A percentile compares a stretch with the other conserved stretches of the same genome.
Conservation (phyloP, 53 echinoderm and acorn worm species). For the Paracentrotus lividus region DNA sequence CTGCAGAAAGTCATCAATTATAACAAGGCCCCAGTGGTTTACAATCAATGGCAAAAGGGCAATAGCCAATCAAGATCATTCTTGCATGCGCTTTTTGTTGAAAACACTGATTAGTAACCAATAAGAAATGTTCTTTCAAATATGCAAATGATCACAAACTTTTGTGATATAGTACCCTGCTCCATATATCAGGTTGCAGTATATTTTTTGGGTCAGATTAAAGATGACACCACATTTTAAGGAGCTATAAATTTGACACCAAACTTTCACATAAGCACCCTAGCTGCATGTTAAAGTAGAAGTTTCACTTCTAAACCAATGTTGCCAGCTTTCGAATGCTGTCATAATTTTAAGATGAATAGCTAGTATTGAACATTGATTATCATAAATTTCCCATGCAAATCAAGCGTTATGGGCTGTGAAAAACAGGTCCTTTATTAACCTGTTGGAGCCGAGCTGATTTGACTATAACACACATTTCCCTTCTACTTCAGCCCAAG, state of each 20-base stretch:
- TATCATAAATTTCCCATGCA: not conserved
- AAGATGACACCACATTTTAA: not conserved
- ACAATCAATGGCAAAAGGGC: no score
- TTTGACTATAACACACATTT: no score
- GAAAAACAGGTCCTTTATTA: not conserved
- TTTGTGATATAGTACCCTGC: no score
- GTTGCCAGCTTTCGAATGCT: not conserved
- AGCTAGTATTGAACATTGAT: not conserved
- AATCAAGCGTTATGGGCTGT: not conserved
- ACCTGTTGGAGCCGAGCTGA: no score
- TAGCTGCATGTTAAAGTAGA: not conserved
- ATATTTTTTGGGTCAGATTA: not conserved
- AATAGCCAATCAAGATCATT: no score
- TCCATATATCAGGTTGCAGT: not conserved
- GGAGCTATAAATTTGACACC: not conserved
- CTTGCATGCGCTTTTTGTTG: no score
- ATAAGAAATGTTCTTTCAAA: no score
- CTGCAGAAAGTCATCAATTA: not conserved
- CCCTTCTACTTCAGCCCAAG: no score
- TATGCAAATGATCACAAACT: no score
- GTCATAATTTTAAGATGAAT: not conserved
- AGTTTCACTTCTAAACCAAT: not conserved
- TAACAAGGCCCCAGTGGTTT: no score
- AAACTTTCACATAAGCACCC: not conserved
- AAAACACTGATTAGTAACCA: no score